Evolutionary conservation across 1,140 invertebrate genomes (phyloP).

Genomic region (Linepithema humile): DNA sequence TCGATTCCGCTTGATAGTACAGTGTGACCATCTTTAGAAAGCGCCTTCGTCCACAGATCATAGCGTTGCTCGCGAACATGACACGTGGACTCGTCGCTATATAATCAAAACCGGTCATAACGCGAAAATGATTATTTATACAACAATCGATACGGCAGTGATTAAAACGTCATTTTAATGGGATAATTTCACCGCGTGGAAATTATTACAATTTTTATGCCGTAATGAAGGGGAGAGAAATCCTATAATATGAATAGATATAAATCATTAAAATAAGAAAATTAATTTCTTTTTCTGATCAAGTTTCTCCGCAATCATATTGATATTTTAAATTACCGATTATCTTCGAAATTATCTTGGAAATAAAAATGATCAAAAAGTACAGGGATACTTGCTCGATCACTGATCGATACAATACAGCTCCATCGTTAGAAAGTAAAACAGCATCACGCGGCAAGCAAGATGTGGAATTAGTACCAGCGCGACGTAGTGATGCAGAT

Average conservation of each 20-base stretch:
- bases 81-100: no score
- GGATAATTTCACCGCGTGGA: constrained; percentile 33
- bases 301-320: neutral
- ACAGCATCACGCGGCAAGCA: neutral
- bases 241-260: neutral
- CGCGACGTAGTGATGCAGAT: neutral
- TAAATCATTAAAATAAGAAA: constrained; percentile 8
- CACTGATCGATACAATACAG: constrained; percentile 11
- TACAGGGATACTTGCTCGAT: neutral
- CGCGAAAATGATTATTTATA: constrained; percentile 30
- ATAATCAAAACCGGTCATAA: neutral
- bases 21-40: constrained; percentile 26
- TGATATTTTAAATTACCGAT: neutral
- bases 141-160: constrained; percentile 19
- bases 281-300: neutral
- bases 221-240: neutral
- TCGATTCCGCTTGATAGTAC: constrained; percentile 46
- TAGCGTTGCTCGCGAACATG: neutral
- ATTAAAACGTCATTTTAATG: neutral
- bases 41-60: constrained; percentile 5
- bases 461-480: neutral
- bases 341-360: neutral
- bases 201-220: neutral
- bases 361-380: neutral
- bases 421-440: constrained; percentile 47